Base-by-base conservation (phyloP, 2,113 vertebrate species). In the Miniopterus natalensis region DNA sequence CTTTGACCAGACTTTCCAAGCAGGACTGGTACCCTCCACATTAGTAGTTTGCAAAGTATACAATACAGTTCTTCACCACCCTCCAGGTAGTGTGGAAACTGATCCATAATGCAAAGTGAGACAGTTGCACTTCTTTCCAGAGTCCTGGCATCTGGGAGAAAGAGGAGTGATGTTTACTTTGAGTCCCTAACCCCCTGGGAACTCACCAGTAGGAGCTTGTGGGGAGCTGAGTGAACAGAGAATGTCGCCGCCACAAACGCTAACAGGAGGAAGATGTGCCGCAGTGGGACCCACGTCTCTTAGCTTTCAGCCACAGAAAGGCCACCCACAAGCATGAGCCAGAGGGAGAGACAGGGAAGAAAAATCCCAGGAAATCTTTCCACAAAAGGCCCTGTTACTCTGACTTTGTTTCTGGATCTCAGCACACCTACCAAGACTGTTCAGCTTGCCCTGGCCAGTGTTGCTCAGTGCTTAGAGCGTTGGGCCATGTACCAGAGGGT, bases 211-310 rank as follows among this genome's bases (percentile, higher is more conserved):
- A 81, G 51, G 23, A 92, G 81, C 25, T 85, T 84, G 74, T 47
- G 83, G 86, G 80, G 23, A 80, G 57, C 27, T 23, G 51, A 61
- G n/a, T 27, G 83, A 87, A 66, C 45, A 77, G 3, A 25, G 14
- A 68, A 71, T 77, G 53, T 66, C 36, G 66, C 23, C 65, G 42
- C 86, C 49, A 53, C 47, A 71, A 57, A 61, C 25, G 42, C 51
- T 79, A 89, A 31, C 42, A 84, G 14, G n/a, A 45, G 74, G 88
- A 59, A 80, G 80, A 85, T 9, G 25, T 84, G 90, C 91, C 36
- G 45, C 31, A 77, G 23, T 77, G 80, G 86, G 80, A 84, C 53
- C 53, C 8, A 23, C 31, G 21, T 17, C 25, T 59, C 27, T 53
- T 70, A 27, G 73, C 47, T 88, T 75, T 90, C 87, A 61, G 17